phyloP scores from a whole-genome alignment of 2,797 vertebrate genomes.

The Botia almorhae region DNA sequence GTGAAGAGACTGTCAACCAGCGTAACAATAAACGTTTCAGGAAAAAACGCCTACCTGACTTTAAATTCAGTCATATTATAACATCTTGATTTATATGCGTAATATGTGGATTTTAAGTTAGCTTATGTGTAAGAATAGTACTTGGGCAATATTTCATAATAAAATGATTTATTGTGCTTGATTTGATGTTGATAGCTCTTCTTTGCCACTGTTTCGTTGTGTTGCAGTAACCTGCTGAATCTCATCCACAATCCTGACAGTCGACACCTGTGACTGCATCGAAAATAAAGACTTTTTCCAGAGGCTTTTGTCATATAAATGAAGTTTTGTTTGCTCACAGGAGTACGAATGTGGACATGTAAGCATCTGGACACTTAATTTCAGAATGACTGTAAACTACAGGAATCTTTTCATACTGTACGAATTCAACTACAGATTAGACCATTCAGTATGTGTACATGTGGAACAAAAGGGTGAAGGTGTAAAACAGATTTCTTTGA shows the following conservation, averaged over 20 bases:
- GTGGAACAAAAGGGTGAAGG: constrained; percentile 14
- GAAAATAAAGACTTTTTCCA: background rate
- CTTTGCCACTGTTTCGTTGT: constrained; percentile 37
- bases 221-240: constrained; percentile 68
- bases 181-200: background rate
- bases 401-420: constrained; percentile 26
- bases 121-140: background rate
- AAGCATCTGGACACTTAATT: constrained; percentile 32
- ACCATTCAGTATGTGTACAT: constrained; percentile 36
- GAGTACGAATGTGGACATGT: background rate
- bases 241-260: background rate
- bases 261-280: constrained; percentile 5
- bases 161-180: too few species aligned
- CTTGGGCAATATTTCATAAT: background rate
- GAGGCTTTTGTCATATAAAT: constrained; percentile 22
- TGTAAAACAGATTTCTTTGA: constrained; percentile 42
- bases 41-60: too few species aligned
- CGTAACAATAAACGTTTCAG: too few species aligned
- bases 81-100: background rate
- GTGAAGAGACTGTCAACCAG: too few species aligned
- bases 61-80: too few species aligned
- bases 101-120: background rate
- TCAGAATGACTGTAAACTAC: constrained; percentile 22
- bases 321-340: constrained; percentile 18
- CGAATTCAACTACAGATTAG: constrained; percentile 31